Evolutionary conservation across 2,888 invertebrate genomes (phyloP).

Genomic region (Caenorhabditis macrosperma): DNA sequence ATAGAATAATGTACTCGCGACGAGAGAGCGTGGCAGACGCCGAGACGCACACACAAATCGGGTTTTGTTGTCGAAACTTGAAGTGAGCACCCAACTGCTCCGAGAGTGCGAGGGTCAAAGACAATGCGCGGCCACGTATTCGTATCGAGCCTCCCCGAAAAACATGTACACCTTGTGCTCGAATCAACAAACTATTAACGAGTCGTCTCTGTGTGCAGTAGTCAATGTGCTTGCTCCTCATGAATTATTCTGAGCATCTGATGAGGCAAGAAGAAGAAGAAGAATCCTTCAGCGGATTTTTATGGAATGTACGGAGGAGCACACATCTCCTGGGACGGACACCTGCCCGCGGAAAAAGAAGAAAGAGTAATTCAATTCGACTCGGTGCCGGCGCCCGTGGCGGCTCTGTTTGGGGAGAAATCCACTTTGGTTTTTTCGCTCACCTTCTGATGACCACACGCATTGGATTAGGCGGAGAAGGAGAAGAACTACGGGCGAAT

Average conservation of each 20-base stretch:
- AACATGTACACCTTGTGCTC: not conserved
- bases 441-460: conserved; percentile 47
- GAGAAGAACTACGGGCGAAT: conserved; percentile 6
- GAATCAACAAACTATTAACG: conserved; percentile 52
- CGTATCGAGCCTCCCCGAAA: not conserved
- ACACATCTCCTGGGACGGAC: conserved; percentile 29
- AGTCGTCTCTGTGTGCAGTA: conserved; percentile 3
- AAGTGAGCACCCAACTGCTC: conserved; percentile 5
- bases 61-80: conserved; percentile 29
- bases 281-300: conserved; percentile 18
- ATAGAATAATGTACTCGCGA: conserved; percentile 42
- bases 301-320: conserved; percentile 13
- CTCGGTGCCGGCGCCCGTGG: not conserved
- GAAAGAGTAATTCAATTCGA: conserved; percentile 40
- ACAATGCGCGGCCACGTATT: not conserved
- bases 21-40: conserved; percentile 10
- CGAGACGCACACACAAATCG: conserved; percentile 33
- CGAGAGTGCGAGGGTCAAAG: conserved; percentile 10
- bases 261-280: conserved; percentile 12
- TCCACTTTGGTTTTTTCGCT: conserved; percentile 32
- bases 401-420: not conserved
- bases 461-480: conserved; percentile 23
- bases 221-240: conserved; percentile 25
- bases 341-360: conserved; percentile 8
- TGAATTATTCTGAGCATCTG: conserved; percentile 54